Conservation (phyloP, 1,140 invertebrate genomes). For the Prorops nasuta region DNA sequence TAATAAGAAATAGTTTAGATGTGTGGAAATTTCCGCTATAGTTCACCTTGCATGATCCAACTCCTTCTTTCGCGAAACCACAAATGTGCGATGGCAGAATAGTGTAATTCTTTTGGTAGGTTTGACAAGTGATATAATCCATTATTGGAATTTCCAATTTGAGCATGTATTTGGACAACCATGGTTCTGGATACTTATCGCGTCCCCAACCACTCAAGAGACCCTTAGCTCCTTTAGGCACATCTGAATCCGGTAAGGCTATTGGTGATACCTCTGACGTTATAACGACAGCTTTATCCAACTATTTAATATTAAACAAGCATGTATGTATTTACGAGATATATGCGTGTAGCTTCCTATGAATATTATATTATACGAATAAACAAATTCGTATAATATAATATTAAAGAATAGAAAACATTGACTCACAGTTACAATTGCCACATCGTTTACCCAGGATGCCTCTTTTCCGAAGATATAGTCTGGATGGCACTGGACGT, state of each 20-base stretch:
- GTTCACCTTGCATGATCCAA: constrained; percentile 15
- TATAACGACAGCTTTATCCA: not conserved
- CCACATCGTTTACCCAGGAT: constrained; percentile 13
- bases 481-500: constrained; percentile 12
- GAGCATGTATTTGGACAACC: constrained; percentile 3
- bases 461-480: constrained; percentile 8
- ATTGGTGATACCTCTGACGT: constrained; percentile 21
- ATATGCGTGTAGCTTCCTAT: not conserved
- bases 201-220: constrained; percentile 50
- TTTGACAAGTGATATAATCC: constrained; percentile 2
- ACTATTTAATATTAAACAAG: constrained; percentile 3
- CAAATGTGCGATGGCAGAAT: constrained; percentile 16
- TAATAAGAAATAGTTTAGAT: not conserved
- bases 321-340: constrained; percentile 4
- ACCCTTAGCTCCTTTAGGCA: constrained; percentile 28
- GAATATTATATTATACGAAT: not conserved
- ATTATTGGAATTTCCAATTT: constrained; percentile 15
- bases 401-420: not conserved
- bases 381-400: too few relatives aligned
- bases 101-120: constrained; percentile 1
- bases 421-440: constrained; percentile 9
- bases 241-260: constrained; percentile 29
- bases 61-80: constrained; percentile 7
- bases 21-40: not conserved
- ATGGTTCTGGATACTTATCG: constrained; percentile 14